Evolutionary conservation across 2,113 vertebrate species (phyloP), one percentile per base, ranked within the genome.

Genomic region (Falcunculus frontatus): DNA sequence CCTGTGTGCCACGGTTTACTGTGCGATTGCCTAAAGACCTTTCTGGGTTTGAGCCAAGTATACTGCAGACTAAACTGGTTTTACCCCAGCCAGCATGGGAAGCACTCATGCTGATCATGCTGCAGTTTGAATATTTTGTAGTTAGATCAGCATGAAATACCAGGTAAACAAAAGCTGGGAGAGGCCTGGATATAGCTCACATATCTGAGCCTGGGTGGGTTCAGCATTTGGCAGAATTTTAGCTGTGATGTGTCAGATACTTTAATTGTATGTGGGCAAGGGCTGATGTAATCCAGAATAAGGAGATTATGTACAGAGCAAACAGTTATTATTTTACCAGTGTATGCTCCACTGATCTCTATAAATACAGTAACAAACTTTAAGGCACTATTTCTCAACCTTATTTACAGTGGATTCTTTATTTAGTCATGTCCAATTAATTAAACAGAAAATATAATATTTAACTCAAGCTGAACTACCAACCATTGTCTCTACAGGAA

Each of bases 41-140:
- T 39, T 16, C 25, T 57, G 76, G 29, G 3, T 70, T 57, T 77
- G 41, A 87, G 60, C 19, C 50, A 65, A 42, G 8, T 14, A 2
- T 55, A 7, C 8, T 57, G 49, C 27, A 64, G 25, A 56, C 6
- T 27, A 26, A 53, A 29, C 25, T 55, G 20, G 3, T 74, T 90
- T 93, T 70, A 32, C 18, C 12, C 30, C 49, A 87, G 35, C 3
- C 27, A 47, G 17, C 15, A 13, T 5, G 29, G 41, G 20, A 80
- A 78, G 16, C 6, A 4, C 6, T 59, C 22, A 55, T 9, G 3
- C 55, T 8, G 8, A 50, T 32, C 0, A 0, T 35, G 16, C 13
- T 27, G 8, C 32, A 30, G 11, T 27, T 84, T 39, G 26, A 59
- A 63, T 0, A 2, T 46, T 89, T 55, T 56, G 52, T 42, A 77